Percentiles rank a stretch among this genome's conserved stretches.
Evolutionary conservation across 2,888 invertebrate genomes (phyloP).

Genomic region (Dione vanillae): DNA sequence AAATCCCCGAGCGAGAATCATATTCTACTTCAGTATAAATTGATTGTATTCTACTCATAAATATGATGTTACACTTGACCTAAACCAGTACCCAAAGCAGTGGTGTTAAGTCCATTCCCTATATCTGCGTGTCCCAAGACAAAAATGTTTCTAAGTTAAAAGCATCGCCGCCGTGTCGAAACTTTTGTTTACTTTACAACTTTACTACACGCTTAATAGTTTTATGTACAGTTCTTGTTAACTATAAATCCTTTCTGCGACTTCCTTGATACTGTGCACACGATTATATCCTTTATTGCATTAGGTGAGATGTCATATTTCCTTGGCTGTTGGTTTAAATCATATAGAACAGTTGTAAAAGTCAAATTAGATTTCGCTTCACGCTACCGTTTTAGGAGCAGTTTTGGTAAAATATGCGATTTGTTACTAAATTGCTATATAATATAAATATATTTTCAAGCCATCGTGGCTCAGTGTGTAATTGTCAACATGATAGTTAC

Average conservation of each 20-base stretch:
- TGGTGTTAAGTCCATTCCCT: no score
- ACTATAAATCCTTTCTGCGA: constrained; percentile 33
- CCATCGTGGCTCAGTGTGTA: no score
- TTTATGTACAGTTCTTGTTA: constrained; percentile 25
- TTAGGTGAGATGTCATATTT: neutral
- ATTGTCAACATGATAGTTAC: no score
- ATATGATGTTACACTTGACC: no score
- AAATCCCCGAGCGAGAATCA: no score
- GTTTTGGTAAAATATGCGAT: neutral
- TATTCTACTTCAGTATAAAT: no score
- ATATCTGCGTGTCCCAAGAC: no score
- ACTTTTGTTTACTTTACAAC: constrained; percentile 36
- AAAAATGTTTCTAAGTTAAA: neutral
- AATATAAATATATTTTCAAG: no score
- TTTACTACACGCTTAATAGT: constrained; percentile 30
- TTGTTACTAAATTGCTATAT: neutral
- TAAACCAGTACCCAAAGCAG: no score
- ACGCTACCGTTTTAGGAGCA: constrained; percentile 13
- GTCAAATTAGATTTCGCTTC: constrained; percentile 17
- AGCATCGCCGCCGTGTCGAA: constrained; percentile 1
- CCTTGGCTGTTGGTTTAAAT: neutral
- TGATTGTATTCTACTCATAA: no score
- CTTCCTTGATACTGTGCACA: neutral
- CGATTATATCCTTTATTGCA: neutral
- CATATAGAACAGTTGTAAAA: neutral